Evolutionary conservation across 2,888 invertebrate species (phyloP).

Genomic region (Standfussiana lucernea): DNA sequence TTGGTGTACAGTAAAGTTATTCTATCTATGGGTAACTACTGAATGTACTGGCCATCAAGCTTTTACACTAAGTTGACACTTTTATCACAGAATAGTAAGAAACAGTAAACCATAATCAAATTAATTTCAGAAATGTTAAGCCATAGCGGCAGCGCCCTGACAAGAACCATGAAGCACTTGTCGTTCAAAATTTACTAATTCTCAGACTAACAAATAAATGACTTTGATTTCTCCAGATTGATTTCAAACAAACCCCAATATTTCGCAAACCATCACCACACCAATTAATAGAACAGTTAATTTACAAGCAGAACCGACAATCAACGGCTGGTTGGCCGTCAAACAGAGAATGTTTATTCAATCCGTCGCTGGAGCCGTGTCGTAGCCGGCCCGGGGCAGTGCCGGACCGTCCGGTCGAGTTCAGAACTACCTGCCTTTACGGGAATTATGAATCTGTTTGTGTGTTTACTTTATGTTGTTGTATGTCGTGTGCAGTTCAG

Average conservation of each 20-base stretch:
- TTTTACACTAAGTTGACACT: neutral
- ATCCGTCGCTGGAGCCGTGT: constrained; percentile 13
- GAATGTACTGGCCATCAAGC: too few relatives aligned
- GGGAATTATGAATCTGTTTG: constrained; percentile 56
- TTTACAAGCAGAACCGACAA: constrained; percentile 31
- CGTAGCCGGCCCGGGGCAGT: constrained; percentile 32
- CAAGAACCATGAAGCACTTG: neutral
- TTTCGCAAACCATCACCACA: neutral
- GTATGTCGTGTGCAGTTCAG: constrained; percentile 3
- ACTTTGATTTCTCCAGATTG: neutral
- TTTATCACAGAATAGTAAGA: neutral
- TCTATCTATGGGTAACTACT: neutral
- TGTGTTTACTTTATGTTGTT: constrained; percentile 38
- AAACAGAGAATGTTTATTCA: constrained; percentile 43
- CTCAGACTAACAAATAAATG: neutral
- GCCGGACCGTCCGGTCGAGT: neutral
- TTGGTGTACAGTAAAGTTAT: neutral
- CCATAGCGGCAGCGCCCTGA: neutral
- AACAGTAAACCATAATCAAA: neutral
- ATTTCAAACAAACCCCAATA: constrained; percentile 8
- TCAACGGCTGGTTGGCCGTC: constrained; percentile 38
- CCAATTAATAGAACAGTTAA: constrained; percentile 36
- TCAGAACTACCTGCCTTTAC: constrained; percentile 39
- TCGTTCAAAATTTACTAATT: neutral
- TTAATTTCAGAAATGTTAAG: neutral